Evolutionary conservation across 2,113 vertebrate species (phyloP).

Genomic region (Calyptomena viridis): DNA sequence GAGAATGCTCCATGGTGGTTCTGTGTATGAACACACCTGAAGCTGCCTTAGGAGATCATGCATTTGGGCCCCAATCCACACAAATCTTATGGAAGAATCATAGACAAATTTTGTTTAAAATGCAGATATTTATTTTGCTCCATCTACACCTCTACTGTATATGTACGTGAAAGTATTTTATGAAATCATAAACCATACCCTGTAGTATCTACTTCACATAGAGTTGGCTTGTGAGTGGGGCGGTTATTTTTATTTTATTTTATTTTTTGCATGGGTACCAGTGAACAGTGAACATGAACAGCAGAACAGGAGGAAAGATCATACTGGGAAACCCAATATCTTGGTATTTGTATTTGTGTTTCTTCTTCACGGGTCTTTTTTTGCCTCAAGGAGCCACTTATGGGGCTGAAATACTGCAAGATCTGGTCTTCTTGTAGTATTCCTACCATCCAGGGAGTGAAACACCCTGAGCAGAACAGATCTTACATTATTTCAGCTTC

Average conservation of each 20-base stretch:
- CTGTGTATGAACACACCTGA: not conserved
- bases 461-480: slow-evolving; percentile 65
- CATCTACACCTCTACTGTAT: not conserved
- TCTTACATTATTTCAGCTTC: slow-evolving; percentile 66
- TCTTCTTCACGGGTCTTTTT: slow-evolving; percentile 48
- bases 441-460: slow-evolving; percentile 47
- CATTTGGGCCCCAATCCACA: not conserved
- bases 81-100: not conserved
- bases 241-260: not conserved
- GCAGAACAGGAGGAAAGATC: slow-evolving; percentile 15
- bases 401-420: slow-evolving; percentile 60
- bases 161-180: not conserved
- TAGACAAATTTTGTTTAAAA: not conserved
- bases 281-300: not conserved
- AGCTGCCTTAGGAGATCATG: not conserved
- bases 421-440: slow-evolving; percentile 49
- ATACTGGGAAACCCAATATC: slow-evolving; percentile 35
- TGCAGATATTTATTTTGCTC: not conserved
- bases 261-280: not conserved
- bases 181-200: not conserved
- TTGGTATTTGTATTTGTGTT: slow-evolving; percentile 49
- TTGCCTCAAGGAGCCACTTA: slow-evolving; percentile 67
- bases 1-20: not conserved
- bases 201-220: not conserved
- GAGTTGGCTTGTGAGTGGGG: not conserved